Percentiles rank a stretch among this genome's conserved stretches.
Conservation (phyloP, 53 echinoderm and acorn worm species). For the Actinopyga echinites region DNA sequence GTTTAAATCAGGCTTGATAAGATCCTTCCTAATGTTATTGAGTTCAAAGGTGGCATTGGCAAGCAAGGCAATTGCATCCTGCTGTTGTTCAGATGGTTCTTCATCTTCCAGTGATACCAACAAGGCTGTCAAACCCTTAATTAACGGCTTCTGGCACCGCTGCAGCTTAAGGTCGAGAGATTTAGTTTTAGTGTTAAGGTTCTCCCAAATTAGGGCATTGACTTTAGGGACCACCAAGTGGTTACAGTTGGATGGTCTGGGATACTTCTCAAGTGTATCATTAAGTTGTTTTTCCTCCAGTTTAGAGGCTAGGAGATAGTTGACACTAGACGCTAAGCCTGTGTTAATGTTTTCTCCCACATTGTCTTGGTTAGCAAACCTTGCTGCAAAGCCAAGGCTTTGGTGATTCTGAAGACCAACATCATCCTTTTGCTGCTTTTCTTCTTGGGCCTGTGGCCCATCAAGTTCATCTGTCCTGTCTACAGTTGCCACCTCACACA, state of each 20-base stretch:
- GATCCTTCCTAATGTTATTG: constrained; percentile 6
- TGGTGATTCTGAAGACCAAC: background rate
- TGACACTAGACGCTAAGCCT: background rate
- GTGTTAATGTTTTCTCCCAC: background rate
- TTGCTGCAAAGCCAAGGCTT: constrained; percentile 17
- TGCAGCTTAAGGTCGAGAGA: background rate
- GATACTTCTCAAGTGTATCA: constrained; percentile 13
- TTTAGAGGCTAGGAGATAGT: background rate
- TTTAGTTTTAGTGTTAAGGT: background rate
- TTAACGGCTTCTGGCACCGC: background rate
- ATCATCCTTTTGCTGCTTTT: background rate
- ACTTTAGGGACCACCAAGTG: background rate
- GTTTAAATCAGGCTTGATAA: constrained; percentile 48
- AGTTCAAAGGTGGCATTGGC: background rate
- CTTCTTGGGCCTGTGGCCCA: background rate
- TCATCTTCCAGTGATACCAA: background rate
- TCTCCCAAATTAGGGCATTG: constrained; percentile 1
- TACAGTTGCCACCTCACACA: background rate
- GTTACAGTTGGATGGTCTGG: background rate
- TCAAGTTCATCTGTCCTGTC: background rate
- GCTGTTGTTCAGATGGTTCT: background rate
- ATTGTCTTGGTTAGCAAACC: constrained; percentile 4
- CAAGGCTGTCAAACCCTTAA: background rate
- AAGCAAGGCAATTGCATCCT: background rate
- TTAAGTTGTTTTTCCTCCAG: background rate